Base-by-base conservation (phyloP, 2,113 vertebrate species). In the Isurus oxyrinchus region DNA sequence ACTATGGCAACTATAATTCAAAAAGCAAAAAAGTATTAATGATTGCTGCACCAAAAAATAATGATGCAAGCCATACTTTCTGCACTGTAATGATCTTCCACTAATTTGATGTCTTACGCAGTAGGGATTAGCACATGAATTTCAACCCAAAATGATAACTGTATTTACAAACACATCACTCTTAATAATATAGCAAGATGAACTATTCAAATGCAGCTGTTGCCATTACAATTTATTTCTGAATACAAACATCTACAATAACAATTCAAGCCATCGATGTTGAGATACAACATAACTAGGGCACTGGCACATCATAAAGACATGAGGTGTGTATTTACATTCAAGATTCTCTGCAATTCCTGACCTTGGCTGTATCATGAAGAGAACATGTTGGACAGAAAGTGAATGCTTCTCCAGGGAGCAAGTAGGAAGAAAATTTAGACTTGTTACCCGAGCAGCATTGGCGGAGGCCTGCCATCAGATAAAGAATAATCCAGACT, bases 1-100 rank as follows among this genome's bases (percentile, higher is more conserved):
- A 95, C n/a, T 69, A 72, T 72, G 63, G 44, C 91, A 49, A 6
- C 76, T 95, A 72, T 27, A 72, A 72, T 72, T 95, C 94, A 95
- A 49, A 95, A 19, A n/a, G 69, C 44, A 55, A 35, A 95, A 35
- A 95, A 95, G 2, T 53, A 11, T 35, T 35, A 55, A 55, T 55
- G 44, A 76, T 95, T 35, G 13, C 25, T 53, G 25, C 66, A 53
- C 11, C 66, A 44, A 72, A 72, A 53, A 72, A 53, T 95, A 25
- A 72, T 49, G 63, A 31, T 69, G 94, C 66, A 69, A 95, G 13
- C 49, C 44, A 95, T 72, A 59, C 27, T 57, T 90, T 57, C 25
- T 90, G 40, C 1, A 27, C 44, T 53, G 44, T 69, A 69, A 95
- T 31, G 23, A 55, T 49, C 14, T 95, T 72, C 44, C 94, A 95